Evolutionary conservation across 1,140 invertebrate genomes (phyloP), one percentile per base, ranked within the genome.

Genomic region (Arctopsyche grandis): DNA sequence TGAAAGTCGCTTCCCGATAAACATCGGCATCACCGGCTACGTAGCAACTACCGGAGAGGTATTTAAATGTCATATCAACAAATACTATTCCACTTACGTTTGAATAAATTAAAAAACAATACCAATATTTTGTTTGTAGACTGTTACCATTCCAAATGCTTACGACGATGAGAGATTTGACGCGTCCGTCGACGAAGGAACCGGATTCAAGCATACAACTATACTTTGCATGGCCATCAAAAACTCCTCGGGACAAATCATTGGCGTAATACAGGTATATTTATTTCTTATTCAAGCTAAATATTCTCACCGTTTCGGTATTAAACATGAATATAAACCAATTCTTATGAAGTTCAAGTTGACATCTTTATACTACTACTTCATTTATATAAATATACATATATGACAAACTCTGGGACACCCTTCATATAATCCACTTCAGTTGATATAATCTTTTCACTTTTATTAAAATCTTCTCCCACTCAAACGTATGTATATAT

Each of bases 1-100:
- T 86, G 96, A 97, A 85, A 95, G 94, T 82, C 90, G 96, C 83
- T 99, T 99, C 89, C 97, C 98, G 9, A 98, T 99, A 84, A 98
- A 98, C 86, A 93, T 98, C 83, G 98, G 97, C 19, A 97, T 98
- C 81, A 98, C 97, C 9, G 97, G 97, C 60, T 94, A 97, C 87
- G 97, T 98, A 21, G 97, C 97, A 38, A 96, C 96, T n/a, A 98
- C 97, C 24, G 97, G 97, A 78, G 94, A 98, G 90, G 95, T 97
- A 91, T 90, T 86, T 77, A 19, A 26, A 22, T 43, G 1, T 70
- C 9, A 66, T 56, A 7, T 66, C 63, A n/a, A n/a, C n/a, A n/a
- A 16, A 10, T n/a, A 19, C 58, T n/a, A 63, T 10, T 63, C 12
- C 21, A n/a, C 7, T 38, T 38, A 7, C 7, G 29, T 38, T 38